Base-by-base conservation (phyloP, 1,140 invertebrate species). In the Aphelenchoides besseyi region DNA sequence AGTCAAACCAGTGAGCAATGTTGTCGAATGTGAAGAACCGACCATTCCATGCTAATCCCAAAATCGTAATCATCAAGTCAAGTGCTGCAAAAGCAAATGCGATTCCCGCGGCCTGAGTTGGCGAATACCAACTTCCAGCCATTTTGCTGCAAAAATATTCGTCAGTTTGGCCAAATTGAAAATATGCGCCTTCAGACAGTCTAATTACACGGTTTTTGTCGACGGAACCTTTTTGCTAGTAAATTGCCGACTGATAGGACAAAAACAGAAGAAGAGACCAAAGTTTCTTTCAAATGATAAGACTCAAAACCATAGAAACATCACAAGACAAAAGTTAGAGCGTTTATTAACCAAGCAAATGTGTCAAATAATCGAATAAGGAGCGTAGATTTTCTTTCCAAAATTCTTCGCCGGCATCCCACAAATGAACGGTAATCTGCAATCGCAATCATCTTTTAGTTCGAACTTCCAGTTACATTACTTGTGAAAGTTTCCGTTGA, bases 31-130 rank as follows among this genome's bases (percentile, higher is more conserved):
- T 79, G 36, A 84, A 83, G 68, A 78, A 78, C 37, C 73, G 74
- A 55, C 82, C 82, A 71, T 83, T 74, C 82, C 82, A 83, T 9
- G 82, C 81, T 33, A 83, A 68, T 8, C 82, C 82, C 28, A 83
- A 74, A 23, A 83, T 54, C 26, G 73, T 82, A 18, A 84, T 72
- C 26, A 68, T 30, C 18, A 84, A 26, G 54, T 82, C 81, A n/a
- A 82, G 28, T 23, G 70, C 61, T 53, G 54, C 70, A 55, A 82
- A 82, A 23, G 62, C 64, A 5, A 77, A 29, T 1, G 82, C 75
- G 18, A 84, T 70, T 30, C 63, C 69, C 1, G 83, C 33, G 1
- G 82, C 81, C 54, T 82, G 77, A 53, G 54, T 67, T 48, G 78
- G 78, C 64, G 81, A 61, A 70, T 82, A 82, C 55, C 77, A 79